Evolutionary conservation across 2,113 vertebrate genomes (phyloP).

Genomic region (Pristiophorus japonicus): DNA sequence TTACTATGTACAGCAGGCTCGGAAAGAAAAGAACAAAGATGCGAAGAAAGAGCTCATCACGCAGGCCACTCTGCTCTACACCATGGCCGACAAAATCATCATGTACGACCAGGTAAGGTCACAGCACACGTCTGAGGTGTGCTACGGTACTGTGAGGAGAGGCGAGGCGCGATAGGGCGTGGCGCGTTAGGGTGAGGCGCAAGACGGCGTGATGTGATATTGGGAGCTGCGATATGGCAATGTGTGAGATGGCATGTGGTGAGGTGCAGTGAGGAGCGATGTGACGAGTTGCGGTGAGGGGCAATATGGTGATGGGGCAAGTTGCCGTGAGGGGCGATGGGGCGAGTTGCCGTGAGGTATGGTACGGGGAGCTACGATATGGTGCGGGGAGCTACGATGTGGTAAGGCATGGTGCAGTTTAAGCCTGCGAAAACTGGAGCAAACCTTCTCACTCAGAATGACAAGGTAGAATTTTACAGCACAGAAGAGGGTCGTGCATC

Average conservation of each 20-base stretch:
- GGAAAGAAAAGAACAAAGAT: constrained; percentile 97
- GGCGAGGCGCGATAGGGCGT: background rate
- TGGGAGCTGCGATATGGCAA: no score
- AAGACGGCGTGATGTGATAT: background rate
- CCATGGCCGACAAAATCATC: constrained; percentile 99
- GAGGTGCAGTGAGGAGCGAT: no score
- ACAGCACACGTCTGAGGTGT: no score
- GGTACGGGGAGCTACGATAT: no score
- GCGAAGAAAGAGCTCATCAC: constrained; percentile 98
- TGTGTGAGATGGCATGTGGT: no score
- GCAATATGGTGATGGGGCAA: no score
- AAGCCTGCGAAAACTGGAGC: background rate
- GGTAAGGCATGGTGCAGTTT: no score
- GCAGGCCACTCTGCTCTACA: constrained; percentile 91
- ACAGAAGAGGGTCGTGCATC: background rate
- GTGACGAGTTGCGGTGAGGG: no score
- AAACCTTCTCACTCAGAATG: background rate
- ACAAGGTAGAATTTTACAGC: background rate
- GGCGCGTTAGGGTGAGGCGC: background rate
- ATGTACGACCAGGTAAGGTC: constrained; percentile 95
- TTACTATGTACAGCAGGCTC: constrained; percentile 96
- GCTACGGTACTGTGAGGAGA: background rate
- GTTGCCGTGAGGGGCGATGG: no score
- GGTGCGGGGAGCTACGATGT: no score
- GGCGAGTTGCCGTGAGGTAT: no score